phyloP scores from a whole-genome alignment of 2,113 vertebrate genomes.

The Neolamprologus fasciatus region DNA sequence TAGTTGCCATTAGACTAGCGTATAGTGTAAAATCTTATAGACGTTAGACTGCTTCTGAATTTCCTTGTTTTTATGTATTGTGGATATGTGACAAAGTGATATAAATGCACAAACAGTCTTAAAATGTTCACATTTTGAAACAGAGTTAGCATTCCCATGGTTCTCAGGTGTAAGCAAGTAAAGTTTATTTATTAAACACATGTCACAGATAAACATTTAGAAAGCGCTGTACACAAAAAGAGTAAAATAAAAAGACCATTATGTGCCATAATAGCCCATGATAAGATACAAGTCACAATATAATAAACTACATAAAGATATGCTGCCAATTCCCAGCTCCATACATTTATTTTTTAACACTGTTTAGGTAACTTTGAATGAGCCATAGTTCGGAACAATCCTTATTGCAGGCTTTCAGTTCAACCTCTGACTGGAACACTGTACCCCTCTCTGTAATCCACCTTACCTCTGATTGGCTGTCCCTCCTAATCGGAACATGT shows the following conservation, averaged over 20 bases:
- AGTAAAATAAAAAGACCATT: not conserved
- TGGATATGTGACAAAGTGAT: not conserved
- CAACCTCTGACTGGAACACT: not conserved
- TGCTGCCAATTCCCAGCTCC: not conserved
- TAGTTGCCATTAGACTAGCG: not conserved
- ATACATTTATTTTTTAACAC: not conserved
- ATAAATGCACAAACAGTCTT: not conserved
- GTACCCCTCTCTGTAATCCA: not conserved
- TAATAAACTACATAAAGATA: not conserved
- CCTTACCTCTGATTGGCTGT: not conserved
- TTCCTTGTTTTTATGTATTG: not conserved
- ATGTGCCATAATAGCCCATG: not conserved
- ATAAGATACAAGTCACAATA: not conserved
- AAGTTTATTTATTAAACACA: not conserved
- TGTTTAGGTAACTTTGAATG: not conserved
- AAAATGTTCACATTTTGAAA: not conserved
- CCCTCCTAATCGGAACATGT: not conserved
- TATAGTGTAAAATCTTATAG: not conserved
- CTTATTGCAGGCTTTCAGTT: not conserved
- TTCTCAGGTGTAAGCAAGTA: not conserved
- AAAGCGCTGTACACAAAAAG: not conserved
- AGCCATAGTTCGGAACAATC: not conserved
- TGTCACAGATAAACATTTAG: not conserved
- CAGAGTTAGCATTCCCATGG: not conserved
- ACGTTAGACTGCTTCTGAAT: not conserved